Conservation (phyloP, 2,797 vertebrate genomes). For the Sebastes hopkinsi region DNA sequence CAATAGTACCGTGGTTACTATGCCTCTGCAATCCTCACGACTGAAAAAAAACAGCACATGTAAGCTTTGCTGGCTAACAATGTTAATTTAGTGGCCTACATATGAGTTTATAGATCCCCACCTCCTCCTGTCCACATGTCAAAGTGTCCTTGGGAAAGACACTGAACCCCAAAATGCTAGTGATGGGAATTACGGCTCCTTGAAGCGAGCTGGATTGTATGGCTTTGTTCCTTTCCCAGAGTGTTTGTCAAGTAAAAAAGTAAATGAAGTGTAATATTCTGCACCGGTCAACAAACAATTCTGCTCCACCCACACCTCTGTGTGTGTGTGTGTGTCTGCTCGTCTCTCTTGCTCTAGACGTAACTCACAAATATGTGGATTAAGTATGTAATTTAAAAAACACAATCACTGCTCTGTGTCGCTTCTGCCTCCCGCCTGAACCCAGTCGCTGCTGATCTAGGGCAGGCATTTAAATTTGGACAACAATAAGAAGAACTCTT, state of each 20-base stretch:
- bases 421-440: no score
- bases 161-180: background rate
- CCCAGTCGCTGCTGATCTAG: no score
- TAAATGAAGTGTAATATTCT: background rate
- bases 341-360: no score
- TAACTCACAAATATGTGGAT: no score
- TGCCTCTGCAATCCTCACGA: background rate
- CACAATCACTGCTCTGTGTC: no score
- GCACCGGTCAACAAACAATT: rapidly evolving
- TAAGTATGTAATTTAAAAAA: no score
- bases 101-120: background rate
- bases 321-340: background rate
- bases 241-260: background rate
- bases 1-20: background rate
- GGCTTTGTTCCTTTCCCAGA: background rate
- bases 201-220: background rate
- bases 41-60: background rate
- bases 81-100: background rate
- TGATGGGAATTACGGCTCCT: background rate
- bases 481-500: no score
- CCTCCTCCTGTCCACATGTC: background rate
- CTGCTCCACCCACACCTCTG: background rate
- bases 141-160: background rate
- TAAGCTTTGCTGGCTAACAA: background rate
- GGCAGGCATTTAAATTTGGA: no score